Base-by-base conservation (phyloP, 2,888 invertebrate species). In the Caradrina kadenii region DNA sequence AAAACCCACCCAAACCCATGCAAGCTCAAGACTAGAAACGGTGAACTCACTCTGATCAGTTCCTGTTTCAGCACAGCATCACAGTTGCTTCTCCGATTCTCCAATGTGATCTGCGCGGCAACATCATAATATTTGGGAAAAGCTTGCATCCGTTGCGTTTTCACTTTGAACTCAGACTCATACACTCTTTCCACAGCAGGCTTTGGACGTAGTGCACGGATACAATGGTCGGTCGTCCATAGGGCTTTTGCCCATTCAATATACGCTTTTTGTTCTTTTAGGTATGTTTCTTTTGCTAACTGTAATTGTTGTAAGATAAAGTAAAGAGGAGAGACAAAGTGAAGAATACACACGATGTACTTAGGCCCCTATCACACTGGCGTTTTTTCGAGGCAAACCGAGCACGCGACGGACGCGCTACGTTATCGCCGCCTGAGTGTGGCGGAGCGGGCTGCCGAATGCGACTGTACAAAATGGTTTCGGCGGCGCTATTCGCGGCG, bases 61-160 rank as follows among this genome's bases (percentile, higher is more conserved):
- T 92, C 90, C 19, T 89, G 83, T 21, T 84, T 78, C 19, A 77
- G 79, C 0, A 82, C 61, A 64, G 92, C 74, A 22, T 90, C 87
- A 79, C 87, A 93, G 0, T 74, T 63, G 11, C 81, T 84, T 0
- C 63, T 73, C 0, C 69, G 15, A 54, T 60, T 73, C 48, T 87
- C 88, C 2, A 94, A 70, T 0, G 92, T 88, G 79, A 96, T 92
- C 56, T 94, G 94, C 0, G 93, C 95, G 0, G 89, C 95, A 75
- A 93, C 61, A 8, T 81, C 74, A 71, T 88, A 94, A 0, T 69
- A 77, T 58, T 89, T 91, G 0, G 94, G 93, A n/a, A 90, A 89
- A 0, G 88, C 85, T 19, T 85, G 76, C 67, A 94, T 65, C 42
- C 87, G 84, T 2, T 84, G 84, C 0, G 88, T 87, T 45, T 81